Conservation (phyloP, 2,113 vertebrate species). For the Setophaga coronata region DNA sequence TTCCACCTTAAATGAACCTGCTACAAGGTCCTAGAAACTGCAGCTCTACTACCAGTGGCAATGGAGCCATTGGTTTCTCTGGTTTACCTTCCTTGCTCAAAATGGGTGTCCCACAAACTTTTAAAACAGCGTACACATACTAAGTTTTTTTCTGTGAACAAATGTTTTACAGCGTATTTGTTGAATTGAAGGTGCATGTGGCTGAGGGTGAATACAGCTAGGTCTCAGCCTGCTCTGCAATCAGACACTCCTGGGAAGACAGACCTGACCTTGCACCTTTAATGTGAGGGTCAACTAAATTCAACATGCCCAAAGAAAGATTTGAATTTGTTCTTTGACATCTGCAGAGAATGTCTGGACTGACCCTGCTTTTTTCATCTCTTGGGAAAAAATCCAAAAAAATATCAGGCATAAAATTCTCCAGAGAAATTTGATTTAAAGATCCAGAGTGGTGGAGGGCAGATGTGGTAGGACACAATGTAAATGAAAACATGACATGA, state of each 20-base stretch:
- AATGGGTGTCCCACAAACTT: background rate
- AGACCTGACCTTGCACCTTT: background rate
- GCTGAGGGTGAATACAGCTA: background rate
- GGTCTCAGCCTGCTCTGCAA: background rate
- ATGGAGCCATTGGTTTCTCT: background rate
- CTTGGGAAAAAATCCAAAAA: background rate
- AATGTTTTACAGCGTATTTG: background rate
- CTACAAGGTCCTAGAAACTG: background rate
- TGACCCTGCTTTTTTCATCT: background rate
- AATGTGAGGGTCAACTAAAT: background rate
- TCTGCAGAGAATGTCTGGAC: background rate
- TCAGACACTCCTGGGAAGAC: background rate
- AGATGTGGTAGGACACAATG: background rate
- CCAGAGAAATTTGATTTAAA: background rate
- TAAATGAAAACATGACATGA: background rate
- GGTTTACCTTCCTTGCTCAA: background rate
- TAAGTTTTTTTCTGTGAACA: background rate
- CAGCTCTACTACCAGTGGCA: background rate
- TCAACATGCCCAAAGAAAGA: background rate
- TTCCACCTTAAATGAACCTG: background rate
- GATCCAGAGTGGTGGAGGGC: background rate
- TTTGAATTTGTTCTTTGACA: background rate
- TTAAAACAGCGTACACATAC: accelerated
- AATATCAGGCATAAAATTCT: background rate
- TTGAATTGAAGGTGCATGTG: background rate